Conservation (phyloP, 2,113 vertebrate genomes). For the Callionymus lyra region DNA sequence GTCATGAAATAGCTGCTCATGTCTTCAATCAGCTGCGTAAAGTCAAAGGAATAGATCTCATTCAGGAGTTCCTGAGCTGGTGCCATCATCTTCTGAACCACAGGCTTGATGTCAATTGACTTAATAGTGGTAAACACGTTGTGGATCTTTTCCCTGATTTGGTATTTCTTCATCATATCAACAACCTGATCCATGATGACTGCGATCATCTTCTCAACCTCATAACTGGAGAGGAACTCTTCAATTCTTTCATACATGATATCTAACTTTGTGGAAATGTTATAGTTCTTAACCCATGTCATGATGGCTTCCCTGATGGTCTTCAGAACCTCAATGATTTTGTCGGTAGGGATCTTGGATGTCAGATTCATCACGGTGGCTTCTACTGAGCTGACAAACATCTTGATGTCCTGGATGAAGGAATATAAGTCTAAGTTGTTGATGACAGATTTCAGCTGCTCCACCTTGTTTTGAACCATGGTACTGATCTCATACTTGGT, state of each 20-base stretch:
- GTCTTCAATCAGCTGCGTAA: slow-evolving; percentile 69
- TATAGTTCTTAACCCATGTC: slow-evolving; percentile 63
- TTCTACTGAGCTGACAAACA: slow-evolving; percentile 53
- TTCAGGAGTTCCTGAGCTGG: slow-evolving; percentile 62
- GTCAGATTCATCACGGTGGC: slow-evolving; percentile 55
- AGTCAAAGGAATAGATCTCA: slow-evolving; percentile 69
- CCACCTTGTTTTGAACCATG: slow-evolving; percentile 65
- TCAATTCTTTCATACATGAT: slow-evolving; percentile 49
- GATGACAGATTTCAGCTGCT: slow-evolving; percentile 67
- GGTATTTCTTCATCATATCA: slow-evolving; percentile 70
- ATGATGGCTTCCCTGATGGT: slow-evolving; percentile 61
- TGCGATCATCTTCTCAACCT: slow-evolving; percentile 71
- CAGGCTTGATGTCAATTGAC: slow-evolving; percentile 64
- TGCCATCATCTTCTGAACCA: slow-evolving; percentile 54
- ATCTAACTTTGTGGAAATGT: slow-evolving; percentile 68
- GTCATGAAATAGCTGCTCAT: slow-evolving; percentile 67
- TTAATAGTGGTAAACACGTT: slow-evolving; percentile 54
- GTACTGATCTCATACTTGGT: slow-evolving; percentile 64
- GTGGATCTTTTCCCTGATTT: slow-evolving; percentile 72
- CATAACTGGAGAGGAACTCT: slow-evolving; percentile 68
- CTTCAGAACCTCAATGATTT: slow-evolving; percentile 64
- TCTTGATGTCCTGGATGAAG: slow-evolving; percentile 60
- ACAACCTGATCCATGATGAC: slow-evolving; percentile 71
- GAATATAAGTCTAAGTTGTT: slow-evolving; percentile 65
- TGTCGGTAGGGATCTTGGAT: slow-evolving; percentile 56